phyloP scores from a whole-genome alignment of 2,113 vertebrate species.

The Conger conger region DNA sequence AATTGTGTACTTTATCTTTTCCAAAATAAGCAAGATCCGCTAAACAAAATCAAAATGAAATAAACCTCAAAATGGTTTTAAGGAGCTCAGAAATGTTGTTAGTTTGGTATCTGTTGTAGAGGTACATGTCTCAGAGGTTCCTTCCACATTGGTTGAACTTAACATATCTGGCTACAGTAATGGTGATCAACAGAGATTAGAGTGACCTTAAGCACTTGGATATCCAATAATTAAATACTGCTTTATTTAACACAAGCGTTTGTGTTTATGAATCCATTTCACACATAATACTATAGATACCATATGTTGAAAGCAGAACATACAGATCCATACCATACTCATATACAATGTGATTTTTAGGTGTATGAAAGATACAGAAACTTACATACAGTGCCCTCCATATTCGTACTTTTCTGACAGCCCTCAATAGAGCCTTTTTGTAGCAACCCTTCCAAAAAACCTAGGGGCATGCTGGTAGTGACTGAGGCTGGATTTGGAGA shows the following conservation, averaged over 20 bases:
- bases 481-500: no score
- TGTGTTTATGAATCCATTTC: neutral
- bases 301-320: neutral
- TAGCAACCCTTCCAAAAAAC: no score
- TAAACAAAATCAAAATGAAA: no score
- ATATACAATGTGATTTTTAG: neutral
- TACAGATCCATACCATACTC: neutral
- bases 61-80: no score
- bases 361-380: neutral
- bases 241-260: neutral
- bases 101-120: neutral
- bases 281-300: neutral
- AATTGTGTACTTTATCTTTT: constrained; percentile 89
- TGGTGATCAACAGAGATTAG: no score
- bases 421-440: no score
- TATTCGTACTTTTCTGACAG: no score
- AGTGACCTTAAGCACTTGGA: no score
- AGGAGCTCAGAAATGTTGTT: neutral
- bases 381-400: no score
- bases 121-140: neutral
- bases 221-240: neutral
- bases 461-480: no score
- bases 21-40: no score
- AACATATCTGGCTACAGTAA: neutral
- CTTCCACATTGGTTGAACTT: neutral